A percentile compares a stretch with the other conserved stretches of the same genome.
Conservation (phyloP, 2,888 invertebrate genomes). For the Acanthococcus lagerstroemiae region DNA sequence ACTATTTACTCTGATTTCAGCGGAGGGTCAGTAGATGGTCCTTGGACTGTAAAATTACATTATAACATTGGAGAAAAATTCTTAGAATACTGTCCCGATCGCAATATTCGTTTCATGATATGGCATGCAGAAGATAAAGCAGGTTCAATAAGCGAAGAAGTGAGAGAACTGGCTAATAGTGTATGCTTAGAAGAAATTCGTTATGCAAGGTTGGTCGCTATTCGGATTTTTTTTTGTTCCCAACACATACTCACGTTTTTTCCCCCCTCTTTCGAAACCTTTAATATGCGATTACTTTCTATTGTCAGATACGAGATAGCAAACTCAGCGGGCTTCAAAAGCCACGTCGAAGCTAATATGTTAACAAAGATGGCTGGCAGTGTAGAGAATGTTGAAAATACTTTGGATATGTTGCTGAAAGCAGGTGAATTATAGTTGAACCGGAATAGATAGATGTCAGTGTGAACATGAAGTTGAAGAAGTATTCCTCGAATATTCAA, state of each 20-base stretch:
- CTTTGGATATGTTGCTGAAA: slow-evolving; percentile 56
- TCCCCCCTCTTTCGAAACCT: background rate
- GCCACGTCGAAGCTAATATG: slow-evolving; percentile 79
- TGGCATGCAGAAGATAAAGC: slow-evolving; percentile 66
- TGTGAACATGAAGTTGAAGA: too few species aligned
- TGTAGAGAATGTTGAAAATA: slow-evolving; percentile 59
- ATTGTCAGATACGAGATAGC: slow-evolving; percentile 59
- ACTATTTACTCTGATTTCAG: slow-evolving; percentile 17
- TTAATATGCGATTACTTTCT: too few species aligned
- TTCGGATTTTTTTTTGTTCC: background rate
- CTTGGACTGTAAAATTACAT: slow-evolving; percentile 73
- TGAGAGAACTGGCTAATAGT: slow-evolving; percentile 49
- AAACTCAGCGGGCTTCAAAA: slow-evolving; percentile 63
- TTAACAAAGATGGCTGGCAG: slow-evolving; percentile 85
- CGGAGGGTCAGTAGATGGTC: slow-evolving; percentile 48
- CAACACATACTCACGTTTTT: background rate
- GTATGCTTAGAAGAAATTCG: slow-evolving; percentile 69
- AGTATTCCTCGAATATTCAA: too few species aligned
- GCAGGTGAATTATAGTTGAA: slow-evolving; percentile 42
- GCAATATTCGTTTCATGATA: slow-evolving; percentile 65
- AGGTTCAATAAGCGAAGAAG: slow-evolving; percentile 36
- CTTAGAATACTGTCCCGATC: slow-evolving; percentile 74
- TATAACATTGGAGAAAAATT: slow-evolving; percentile 62
- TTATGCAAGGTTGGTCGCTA: slow-evolving; percentile 39
- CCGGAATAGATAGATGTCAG: background rate